Base-by-base conservation (phyloP, 2,888 invertebrate species). In the Metalampra italica region DNA sequence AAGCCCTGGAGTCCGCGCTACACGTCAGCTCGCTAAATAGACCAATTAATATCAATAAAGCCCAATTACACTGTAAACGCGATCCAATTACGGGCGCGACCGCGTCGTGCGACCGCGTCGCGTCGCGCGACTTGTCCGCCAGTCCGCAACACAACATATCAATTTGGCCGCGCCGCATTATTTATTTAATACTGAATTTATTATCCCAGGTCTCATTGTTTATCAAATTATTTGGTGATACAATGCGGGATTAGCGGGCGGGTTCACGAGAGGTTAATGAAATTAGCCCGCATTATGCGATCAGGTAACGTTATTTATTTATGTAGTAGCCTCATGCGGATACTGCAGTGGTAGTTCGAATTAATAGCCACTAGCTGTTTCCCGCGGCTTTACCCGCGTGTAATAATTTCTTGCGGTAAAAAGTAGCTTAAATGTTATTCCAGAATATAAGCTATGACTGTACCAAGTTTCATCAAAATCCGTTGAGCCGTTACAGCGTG, bases 131-230 rank as follows among this genome's bases (percentile, higher is more conserved):
- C 46, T 43, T 36, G n/a, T 36, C 51, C 55, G 50, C 52, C 48
- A 51, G 22, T 46, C 52, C 55, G 50, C 52, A 51, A 52, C 59
- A 55, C 49, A 52, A 52, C 54, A 54, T 39, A 51, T 50, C 54
- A 54, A 54, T 54, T 54, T 45, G 40, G 13, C 29, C 12, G 14
- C 36, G 32, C 30, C 32, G 30, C 44, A 32, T 45, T 51, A 46
- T 47, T 51, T 46, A 43, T 46, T 49, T 45, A 40, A 47, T 48
- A 46, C 44, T 37, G 42, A 36, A 36, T 36, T 36, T 36, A 36
- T 36, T 36, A 36, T 36, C 15, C 38, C 22, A 13, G 14, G 15
- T 11, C 36, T 11, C 40, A 40, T 40, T 40, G 40, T 40, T 40
- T 40, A 40, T 40, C 15, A 40, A 40, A 40, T 40, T 40, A 40